Percentiles rank a stretch among this genome's conserved stretches.
phyloP scores from a whole-genome alignment of 2,888 invertebrate species.

The Drosophila fungiperda region DNA sequence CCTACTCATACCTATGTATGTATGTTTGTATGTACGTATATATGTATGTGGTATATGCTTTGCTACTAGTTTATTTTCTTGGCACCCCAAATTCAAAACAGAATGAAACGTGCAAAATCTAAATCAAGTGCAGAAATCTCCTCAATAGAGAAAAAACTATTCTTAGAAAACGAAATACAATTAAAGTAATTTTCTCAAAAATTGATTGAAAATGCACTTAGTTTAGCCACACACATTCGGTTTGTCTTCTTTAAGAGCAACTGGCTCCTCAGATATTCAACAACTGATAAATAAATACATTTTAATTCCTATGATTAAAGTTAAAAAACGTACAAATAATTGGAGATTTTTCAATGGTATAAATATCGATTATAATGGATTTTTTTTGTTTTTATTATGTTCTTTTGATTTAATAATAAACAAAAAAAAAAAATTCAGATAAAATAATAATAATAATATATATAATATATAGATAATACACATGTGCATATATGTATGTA shows the following conservation, averaged over 20 bases:
- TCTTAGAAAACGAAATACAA: background rate
- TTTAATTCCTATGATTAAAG: background rate
- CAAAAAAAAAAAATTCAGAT: slow-evolving; percentile 41
- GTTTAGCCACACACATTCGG: background rate
- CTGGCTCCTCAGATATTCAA: background rate
- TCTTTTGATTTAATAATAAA: slow-evolving; percentile 37
- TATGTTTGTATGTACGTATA: slow-evolving; percentile 11
- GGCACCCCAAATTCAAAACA: slow-evolving; percentile 29
- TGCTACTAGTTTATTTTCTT: slow-evolving; percentile 32
- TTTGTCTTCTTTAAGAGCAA: background rate
- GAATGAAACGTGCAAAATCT: background rate
- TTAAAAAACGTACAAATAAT: background rate
- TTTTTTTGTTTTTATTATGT: slow-evolving; percentile 50
- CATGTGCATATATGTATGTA: slow-evolving; percentile 47
- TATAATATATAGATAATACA: slow-evolving; percentile 71
- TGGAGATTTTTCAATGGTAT: background rate
- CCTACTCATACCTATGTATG: slow-evolving; percentile 31
- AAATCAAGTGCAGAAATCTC: background rate
- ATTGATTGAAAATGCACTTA: background rate
- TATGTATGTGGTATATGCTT: slow-evolving; percentile 22
- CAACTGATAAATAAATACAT: background rate
- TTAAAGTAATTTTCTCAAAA: background rate
- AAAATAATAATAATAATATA: slow-evolving; percentile 62
- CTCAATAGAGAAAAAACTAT: background rate
- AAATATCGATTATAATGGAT: slow-evolving; percentile 27